Percentiles rank a stretch among this genome's conserved stretches.
phyloP scores from a whole-genome alignment of 2,797 vertebrate genomes.

The Triplophysa bombifrons region DNA sequence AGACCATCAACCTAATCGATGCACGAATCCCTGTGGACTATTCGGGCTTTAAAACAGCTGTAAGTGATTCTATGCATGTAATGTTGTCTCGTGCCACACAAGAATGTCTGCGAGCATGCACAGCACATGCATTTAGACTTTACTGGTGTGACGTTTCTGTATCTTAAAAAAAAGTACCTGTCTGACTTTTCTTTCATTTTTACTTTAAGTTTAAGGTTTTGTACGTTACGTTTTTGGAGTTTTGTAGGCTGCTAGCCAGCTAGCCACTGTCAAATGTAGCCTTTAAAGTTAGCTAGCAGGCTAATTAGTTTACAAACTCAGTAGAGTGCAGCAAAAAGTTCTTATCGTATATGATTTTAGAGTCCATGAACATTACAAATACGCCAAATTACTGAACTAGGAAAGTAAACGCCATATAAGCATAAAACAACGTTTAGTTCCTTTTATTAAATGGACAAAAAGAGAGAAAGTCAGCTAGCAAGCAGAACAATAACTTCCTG shows the following conservation, averaged over 20 bases:
- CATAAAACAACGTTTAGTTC: constrained; percentile 10
- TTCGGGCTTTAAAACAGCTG: background rate
- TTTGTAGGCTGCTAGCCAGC: background rate
- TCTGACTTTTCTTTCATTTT: background rate
- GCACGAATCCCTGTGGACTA: background rate
- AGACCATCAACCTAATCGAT: constrained; percentile 21
- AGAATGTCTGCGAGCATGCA: background rate
- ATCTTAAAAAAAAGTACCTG: background rate
- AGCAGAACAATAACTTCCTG: constrained; percentile 7
- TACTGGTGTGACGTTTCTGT: background rate
- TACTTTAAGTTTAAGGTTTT: background rate
- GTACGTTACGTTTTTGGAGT: background rate
- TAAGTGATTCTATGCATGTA: constrained; percentile 6
- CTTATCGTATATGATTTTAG: background rate
- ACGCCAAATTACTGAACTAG: background rate
- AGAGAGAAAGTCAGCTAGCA: background rate
- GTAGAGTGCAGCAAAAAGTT: constrained; percentile 12
- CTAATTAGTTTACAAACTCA: constrained; percentile 22
- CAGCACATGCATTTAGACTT: background rate
- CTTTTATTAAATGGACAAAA: background rate
- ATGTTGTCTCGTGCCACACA: background rate
- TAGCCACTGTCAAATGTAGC: constrained; percentile 27
- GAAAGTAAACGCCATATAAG: background rate
- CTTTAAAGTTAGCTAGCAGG: constrained; percentile 18
- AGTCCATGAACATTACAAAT: background rate